phyloP scores from a whole-genome alignment of 2,888 invertebrate species.

The Halocaridina rubra region DNA sequence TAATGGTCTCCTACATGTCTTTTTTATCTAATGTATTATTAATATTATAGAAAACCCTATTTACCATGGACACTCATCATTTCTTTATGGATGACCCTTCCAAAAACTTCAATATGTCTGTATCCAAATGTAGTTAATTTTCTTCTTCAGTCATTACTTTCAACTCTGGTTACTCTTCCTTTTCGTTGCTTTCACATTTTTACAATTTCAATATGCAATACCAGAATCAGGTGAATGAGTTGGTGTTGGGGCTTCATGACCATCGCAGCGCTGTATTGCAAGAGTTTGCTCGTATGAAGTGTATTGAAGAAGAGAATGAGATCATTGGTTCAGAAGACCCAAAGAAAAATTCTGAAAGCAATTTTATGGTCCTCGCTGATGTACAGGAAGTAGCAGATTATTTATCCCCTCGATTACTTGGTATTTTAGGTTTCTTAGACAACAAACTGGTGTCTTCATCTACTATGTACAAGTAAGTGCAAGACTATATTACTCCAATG shows the following conservation, averaged over 20 bases:
- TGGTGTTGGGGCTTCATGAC: slow-evolving; percentile 59
- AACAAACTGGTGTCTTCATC: slow-evolving; percentile 58
- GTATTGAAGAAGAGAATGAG: background rate
- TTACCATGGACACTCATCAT: too few species aligned
- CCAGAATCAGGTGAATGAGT: slow-evolving; percentile 62
- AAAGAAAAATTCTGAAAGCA: background rate
- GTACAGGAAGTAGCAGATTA: slow-evolving; percentile 44
- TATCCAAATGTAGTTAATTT: too few species aligned
- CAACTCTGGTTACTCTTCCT: too few species aligned
- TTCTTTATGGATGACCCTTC: too few species aligned
- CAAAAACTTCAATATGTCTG: too few species aligned
- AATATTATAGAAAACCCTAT: too few species aligned
- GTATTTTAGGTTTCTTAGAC: slow-evolving; percentile 60
- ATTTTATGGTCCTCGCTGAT: background rate
- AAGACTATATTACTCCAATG: too few species aligned
- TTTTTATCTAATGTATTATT: too few species aligned
- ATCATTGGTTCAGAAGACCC: background rate
- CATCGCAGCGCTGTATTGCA: slow-evolving; percentile 44
- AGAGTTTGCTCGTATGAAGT: slow-evolving; percentile 55
- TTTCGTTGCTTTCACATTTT: too few species aligned
- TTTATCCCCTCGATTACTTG: slow-evolving; percentile 48
- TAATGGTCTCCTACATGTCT: too few species aligned
- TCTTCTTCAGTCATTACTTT: too few species aligned
- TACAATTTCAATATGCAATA: too few species aligned
- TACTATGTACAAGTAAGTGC: slow-evolving; percentile 56